A percentile compares a stretch with the other conserved stretches of the same genome.
Evolutionary conservation across 2,888 invertebrate species (phyloP).

Genomic region (Pyrrhopygopsis socrates): DNA sequence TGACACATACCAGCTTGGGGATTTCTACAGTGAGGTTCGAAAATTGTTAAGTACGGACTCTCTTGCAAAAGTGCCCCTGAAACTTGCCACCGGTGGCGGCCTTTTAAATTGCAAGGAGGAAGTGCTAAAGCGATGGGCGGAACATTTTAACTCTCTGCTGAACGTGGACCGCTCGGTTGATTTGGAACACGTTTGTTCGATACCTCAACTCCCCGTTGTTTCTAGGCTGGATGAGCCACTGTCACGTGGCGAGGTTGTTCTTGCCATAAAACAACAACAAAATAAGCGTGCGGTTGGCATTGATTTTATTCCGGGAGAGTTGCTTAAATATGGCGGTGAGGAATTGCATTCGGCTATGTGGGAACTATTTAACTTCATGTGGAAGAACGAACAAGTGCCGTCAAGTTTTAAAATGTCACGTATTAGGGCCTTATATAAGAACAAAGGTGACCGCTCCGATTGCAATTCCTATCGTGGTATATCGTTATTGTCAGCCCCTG

Average conservation of each 20-base stretch:
- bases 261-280: neutral
- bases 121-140: neutral
- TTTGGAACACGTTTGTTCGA: no score
- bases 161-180: neutral
- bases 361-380: no score
- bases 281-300: conserved; percentile 33
- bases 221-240: neutral
- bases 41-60: no score
- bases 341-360: no score
- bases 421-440: neutral
- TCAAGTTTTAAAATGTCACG: neutral
- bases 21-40: no score
- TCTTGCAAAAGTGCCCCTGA: neutral
- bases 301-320: neutral
- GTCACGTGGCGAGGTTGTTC: neutral
- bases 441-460: conserved; percentile 41
- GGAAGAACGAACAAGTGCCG: no score
- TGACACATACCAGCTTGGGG: conserved; percentile 55
- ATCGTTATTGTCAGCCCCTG: conserved; percentile 35
- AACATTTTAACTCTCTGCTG: neutral
- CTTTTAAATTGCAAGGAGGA: no score
- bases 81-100: no score
- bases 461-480: conserved; percentile 32
- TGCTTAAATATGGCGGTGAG: neutral
- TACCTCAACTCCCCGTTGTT: neutral